Base-by-base conservation (phyloP, 1,140 invertebrate genomes). In the Anadara kagoshimensis region DNA sequence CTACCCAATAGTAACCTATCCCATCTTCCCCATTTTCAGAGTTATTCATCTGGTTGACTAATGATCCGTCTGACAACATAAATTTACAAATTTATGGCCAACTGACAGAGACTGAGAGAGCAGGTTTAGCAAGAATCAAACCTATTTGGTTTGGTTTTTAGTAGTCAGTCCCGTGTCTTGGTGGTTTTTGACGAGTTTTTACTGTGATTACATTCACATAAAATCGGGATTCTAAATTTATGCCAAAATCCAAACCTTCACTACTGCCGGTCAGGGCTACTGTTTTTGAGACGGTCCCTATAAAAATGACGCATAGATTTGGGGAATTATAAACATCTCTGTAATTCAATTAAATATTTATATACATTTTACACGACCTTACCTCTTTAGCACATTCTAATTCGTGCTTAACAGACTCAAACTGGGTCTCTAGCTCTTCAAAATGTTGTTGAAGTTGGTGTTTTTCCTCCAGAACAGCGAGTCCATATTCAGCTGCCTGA, bases 401-500 rank as follows among this genome's bases (percentile, higher is more conserved):
- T 85, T 99, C 98, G 86, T 95, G 94, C 89, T 93, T 95, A 65
- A 95, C 93, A 85, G 95, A 94, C 85, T 99, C 97, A 89, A 97
- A 97, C 14, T 87, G 79, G n/a, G 83, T 68, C 79, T 93, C 91
- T 12, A 98, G 90, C 80, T 98, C 95, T 84, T 96, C 95, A 89
- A 94, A 96, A 86, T 93, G 92, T 81, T 93, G 92, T 88, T 97
- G 93, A 44, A 99, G 90, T 29, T 91, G 90, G 56, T 95, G 93
- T 90, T 99, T 98, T 87, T 99, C 97, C 86, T 98, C 95, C 65
- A 99, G 91, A 62, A 99, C 91, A 53, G 94, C 96, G 56, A 99
- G 91, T 66, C 98, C 98, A 90, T 98, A 98, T 90, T 98, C 94
- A 45, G 97, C 98, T 53, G 97, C 98, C 89, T 99, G 97, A 74